phyloP scores from a whole-genome alignment of 2,797 vertebrate species.

The Etheostoma perlongum region DNA sequence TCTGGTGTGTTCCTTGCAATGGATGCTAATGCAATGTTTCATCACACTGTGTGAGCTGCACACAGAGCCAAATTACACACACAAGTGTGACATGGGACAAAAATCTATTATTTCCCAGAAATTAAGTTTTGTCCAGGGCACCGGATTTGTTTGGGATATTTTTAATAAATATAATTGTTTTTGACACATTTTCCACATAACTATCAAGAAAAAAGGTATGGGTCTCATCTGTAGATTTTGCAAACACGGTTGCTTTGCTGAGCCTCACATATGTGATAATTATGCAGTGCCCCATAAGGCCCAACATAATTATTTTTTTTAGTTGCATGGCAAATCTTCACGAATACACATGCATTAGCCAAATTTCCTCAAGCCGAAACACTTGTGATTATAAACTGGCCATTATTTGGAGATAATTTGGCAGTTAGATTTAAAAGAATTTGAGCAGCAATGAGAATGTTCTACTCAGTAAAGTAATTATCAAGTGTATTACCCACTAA shows the following conservation, averaged over 20 bases:
- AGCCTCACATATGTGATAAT: not conserved
- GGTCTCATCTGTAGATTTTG: not conserved
- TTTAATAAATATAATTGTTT: not conserved
- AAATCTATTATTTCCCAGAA: not conserved
- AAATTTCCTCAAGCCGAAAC: not conserved
- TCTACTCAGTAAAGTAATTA: not conserved
- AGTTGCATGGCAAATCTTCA: not conserved
- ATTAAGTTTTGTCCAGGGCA: not conserved
- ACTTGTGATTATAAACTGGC: not conserved
- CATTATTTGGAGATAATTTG: not conserved
- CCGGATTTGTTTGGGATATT: not conserved
- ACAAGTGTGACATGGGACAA: conserved; percentile 3
- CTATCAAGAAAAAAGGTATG: not conserved
- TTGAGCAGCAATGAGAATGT: not conserved
- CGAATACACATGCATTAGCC: not conserved
- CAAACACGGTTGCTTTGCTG: not conserved
- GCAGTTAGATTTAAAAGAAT: not conserved
- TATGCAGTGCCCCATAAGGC: not conserved
- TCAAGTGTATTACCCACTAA: not conserved
- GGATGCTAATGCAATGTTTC: conserved; percentile 11
- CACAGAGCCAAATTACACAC: conserved; percentile 33
- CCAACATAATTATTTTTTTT: not conserved
- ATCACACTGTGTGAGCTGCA: conserved; percentile 7
- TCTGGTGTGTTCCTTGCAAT: conserved; percentile 31
- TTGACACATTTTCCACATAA: not conserved